Percentiles rank a stretch among this genome's conserved stretches.
phyloP scores from a whole-genome alignment of 1,140 invertebrate genomes.

The Drosophila santomea region DNA sequence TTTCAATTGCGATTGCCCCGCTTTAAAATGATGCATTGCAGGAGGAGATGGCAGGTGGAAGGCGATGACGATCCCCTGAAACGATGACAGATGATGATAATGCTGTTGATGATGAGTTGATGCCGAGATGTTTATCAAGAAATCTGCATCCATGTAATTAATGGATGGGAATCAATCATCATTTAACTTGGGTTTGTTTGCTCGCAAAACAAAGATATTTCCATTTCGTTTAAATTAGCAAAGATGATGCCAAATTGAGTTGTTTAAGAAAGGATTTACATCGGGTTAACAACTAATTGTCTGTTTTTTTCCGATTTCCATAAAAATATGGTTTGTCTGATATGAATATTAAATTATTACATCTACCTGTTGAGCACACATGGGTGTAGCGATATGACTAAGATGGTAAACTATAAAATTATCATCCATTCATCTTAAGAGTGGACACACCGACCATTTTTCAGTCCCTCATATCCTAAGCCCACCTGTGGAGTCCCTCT shows the following conservation, averaged over 20 bases:
- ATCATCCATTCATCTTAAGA: neutral
- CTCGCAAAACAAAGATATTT: conserved; percentile 1
- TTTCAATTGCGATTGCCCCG: conserved; percentile 40
- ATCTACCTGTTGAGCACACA: too few species aligned
- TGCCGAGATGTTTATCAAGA: conserved; percentile 9
- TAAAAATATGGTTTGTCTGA: too few species aligned
- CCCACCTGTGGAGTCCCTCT: conserved; percentile 6
- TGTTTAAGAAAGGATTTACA: neutral
- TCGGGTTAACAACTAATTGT: too few species aligned
- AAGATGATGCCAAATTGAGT: neutral
- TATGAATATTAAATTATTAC: too few species aligned
- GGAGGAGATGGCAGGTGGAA: neutral
- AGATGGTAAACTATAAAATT: neutral
- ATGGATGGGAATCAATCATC: conserved; percentile 18
- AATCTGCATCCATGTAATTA: conserved; percentile 22
- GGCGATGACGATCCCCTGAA: neutral
- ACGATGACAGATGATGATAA: conserved; percentile 36
- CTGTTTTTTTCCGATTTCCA: too few species aligned
- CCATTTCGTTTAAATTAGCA: neutral
- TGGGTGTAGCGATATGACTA: neutral
- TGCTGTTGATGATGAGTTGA: conserved; percentile 11
- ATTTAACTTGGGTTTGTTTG: neutral
- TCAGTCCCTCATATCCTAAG: neutral
- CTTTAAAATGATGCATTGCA: conserved; percentile 15
- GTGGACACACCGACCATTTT: neutral